These are phyloP conservation scores for Thaumatotibia leucotreta DNA, from an alignment of 1,140 invertebrate species.

Conservation along the genomic window DNA sequence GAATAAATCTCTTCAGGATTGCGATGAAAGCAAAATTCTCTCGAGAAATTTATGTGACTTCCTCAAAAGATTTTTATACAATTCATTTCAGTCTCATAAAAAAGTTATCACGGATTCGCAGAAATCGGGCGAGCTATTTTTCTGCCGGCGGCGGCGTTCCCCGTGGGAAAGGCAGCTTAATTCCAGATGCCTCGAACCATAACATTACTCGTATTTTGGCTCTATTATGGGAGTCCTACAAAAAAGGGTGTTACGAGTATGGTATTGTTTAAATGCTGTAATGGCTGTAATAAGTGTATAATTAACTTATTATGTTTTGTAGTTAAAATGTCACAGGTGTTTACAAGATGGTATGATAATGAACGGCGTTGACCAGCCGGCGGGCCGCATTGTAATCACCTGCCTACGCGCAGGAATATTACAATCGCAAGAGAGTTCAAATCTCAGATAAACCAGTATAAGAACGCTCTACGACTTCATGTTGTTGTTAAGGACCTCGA, in stretches of 20 bases:
- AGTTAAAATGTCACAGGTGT: constrained; percentile 35
- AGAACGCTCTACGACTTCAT: not conserved
- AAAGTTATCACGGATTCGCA: constrained; percentile 67
- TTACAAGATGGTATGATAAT: constrained; percentile 51
- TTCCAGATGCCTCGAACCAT: constrained; percentile 37
- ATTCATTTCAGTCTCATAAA: constrained; percentile 68
- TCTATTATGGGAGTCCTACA: not conserved
- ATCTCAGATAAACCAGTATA: not conserved
- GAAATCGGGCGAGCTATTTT: constrained; percentile 60
- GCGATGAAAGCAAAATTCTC: constrained; percentile 55
- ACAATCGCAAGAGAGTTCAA: not conserved
- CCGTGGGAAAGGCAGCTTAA: constrained; percentile 50
- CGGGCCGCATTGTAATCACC: constrained; percentile 42
- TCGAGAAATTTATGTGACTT: constrained; percentile 56
- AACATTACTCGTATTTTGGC: constrained; percentile 27
- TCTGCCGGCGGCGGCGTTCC: constrained; percentile 40
- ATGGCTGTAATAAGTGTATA: constrained; percentile 2
- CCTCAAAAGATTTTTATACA: constrained; percentile 61
- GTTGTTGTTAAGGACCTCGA: not conserved
- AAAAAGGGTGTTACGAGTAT: not conserved
- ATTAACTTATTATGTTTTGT: constrained; percentile 15
- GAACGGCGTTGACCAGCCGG: constrained; percentile 53
- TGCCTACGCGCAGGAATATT: constrained; percentile 23
- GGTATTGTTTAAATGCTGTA: not conserved
- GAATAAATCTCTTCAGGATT: constrained; percentile 46